These are phyloP conservation scores for Caloenas nicobarica DNA, from an alignment of 2,113 vertebrate genomes.

Conservation along the genomic window DNA sequence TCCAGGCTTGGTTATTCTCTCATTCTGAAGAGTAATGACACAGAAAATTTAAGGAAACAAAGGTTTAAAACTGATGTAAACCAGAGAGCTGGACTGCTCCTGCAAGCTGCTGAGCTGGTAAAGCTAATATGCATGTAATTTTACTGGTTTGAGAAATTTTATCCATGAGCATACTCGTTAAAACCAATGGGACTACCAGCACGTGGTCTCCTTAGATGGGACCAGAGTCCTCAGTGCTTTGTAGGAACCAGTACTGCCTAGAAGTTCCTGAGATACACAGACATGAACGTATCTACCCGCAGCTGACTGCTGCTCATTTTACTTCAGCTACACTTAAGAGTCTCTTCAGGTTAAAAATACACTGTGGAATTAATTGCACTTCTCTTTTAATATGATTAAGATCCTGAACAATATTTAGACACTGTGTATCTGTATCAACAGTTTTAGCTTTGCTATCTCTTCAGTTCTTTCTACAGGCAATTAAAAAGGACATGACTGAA, in stretches of 20 bases:
- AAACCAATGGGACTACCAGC: background rate
- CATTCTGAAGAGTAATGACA: background rate
- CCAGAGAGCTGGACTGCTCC: background rate
- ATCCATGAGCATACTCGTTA: background rate
- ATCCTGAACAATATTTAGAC: constrained; percentile 61
- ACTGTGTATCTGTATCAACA: background rate
- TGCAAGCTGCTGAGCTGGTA: background rate
- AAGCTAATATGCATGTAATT: background rate
- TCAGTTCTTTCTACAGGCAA: constrained; percentile 44
- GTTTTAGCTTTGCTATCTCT: constrained; percentile 40
- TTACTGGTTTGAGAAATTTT: background rate
- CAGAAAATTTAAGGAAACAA: background rate
- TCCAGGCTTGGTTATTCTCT: background rate
- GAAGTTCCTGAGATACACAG: background rate
- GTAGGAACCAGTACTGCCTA: background rate
- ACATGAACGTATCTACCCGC: background rate
- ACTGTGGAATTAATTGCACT: background rate
- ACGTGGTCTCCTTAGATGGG: background rate
- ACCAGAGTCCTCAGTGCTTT: background rate
- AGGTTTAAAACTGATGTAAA: background rate
- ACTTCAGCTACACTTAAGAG: background rate
- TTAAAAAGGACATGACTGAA: constrained; percentile 59
- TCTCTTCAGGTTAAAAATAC: constrained; percentile 23
- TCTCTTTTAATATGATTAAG: constrained; percentile 30
- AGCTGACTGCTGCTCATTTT: background rate